Conservation (phyloP, 2,888 invertebrate genomes). For the Patella depressa region DNA sequence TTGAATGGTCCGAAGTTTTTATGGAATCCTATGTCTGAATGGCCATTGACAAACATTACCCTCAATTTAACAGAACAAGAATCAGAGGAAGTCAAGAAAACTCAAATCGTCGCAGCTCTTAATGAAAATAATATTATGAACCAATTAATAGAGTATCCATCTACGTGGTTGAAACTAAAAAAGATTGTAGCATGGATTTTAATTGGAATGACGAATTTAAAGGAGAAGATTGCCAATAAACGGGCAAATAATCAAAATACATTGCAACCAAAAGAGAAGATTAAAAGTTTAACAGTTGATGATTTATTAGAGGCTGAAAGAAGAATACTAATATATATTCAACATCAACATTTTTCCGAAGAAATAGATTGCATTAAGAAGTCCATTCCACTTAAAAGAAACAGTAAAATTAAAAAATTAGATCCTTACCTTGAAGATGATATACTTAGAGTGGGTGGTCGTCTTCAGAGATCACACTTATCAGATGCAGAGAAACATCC, state of each 20-base stretch:
- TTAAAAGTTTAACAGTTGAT: not conserved
- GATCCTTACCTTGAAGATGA: slow-evolving; percentile 10
- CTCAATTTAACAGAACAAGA: not conserved
- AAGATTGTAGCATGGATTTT: not conserved
- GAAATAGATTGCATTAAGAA: not conserved
- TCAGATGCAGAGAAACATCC: slow-evolving; percentile 16
- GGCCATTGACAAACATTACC: slow-evolving; percentile 1
- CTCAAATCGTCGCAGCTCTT: not conserved
- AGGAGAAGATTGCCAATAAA: no score
- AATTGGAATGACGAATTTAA: not conserved
- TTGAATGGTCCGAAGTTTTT: slow-evolving; percentile 11
- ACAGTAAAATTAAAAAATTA: slow-evolving; percentile 13
- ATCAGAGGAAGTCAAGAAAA: slow-evolving; percentile 14
- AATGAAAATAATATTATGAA: not conserved
- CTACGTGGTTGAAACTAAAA: slow-evolving; percentile 1
- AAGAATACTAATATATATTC: slow-evolving; percentile 8
- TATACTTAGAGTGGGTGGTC: slow-evolving; percentile 11
- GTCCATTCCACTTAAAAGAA: not conserved
- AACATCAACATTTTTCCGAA: not conserved
- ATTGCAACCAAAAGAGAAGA: not conserved
- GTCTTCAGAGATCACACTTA: not conserved
- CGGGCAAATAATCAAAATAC: no score
- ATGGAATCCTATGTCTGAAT: not conserved
- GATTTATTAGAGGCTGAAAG: not conserved
- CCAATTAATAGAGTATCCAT: no score